Evolutionary conservation across 2,797 vertebrate genomes (phyloP), one percentile per base, ranked within the genome.

Genomic region (Phrynocephalus forsythii): DNA sequence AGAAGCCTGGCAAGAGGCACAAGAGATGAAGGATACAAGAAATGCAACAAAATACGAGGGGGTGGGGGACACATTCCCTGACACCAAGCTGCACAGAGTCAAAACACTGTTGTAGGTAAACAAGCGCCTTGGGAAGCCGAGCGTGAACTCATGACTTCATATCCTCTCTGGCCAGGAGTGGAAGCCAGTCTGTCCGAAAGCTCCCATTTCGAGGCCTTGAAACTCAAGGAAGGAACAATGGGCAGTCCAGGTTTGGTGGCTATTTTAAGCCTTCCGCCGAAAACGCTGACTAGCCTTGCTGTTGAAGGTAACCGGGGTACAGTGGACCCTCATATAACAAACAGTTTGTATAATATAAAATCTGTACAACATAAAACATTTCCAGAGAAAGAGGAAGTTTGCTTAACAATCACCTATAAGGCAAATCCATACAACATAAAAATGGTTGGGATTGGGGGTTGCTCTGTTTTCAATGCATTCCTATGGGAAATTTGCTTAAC

Each of bases 71-170:
- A 71, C 76, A 60, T 30, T 66, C 83, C 44, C 92, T 79, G 90
- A 90, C 83, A 9, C 83, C 78, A 24, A 30, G 88, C 63, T 89
- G 87, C 92, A 93, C 89, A 89, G 94, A 95, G 94, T 96, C 93
- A 72, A 93, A 95, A 94, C 50, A 93, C 1, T 87, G 91, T 85
- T 77, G 72, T 85, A 88, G 87, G 94, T 89, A 94, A 95, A 95
- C 87, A 95, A 86, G 79, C 91, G 86, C 85, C 92, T 84, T 84
- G 89, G 82, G 76, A 89, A 28, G 86, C 85, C 79, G 73, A 66
- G 82, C 52, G 69, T 86, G 2, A 91, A 94, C 93, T 86, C 91
- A 96, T 96, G 89, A 97, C 93, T 95, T 96, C 94, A 97, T 94
- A 96, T 96, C 96, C 96, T 94, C 15, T 86, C 88, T 86, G 90